A percentile compares a stretch with the other conserved stretches of the same genome.
phyloP scores from a whole-genome alignment of 2,113 vertebrate species.

The Brachionichthys hirsutus region DNA sequence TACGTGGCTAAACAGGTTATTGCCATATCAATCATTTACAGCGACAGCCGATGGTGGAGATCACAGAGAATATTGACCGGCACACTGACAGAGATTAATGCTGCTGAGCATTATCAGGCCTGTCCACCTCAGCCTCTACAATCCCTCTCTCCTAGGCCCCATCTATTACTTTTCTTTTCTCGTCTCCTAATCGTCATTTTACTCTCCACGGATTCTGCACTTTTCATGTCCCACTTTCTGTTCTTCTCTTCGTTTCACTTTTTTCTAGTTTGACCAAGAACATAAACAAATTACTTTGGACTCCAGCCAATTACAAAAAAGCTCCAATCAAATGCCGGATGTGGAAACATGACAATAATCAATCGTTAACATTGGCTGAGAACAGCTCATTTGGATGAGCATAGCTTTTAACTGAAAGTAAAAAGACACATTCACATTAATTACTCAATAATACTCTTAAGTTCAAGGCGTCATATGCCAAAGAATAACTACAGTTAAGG shows the following conservation, averaged over 20 bases:
- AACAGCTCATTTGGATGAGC: no score
- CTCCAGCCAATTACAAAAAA: no score
- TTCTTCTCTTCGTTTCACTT: slow-evolving; percentile 11
- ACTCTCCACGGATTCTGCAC: slow-evolving; percentile 26
- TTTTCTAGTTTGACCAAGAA: neutral
- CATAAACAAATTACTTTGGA: neutral
- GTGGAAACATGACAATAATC: no score
- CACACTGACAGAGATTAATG: slow-evolving; percentile 70
- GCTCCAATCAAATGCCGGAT: no score
- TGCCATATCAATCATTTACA: slow-evolving; percentile 75
- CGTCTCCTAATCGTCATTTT: slow-evolving; percentile 36
- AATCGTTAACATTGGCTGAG: no score
- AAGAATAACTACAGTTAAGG: no score
- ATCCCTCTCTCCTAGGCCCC: slow-evolving; percentile 33
- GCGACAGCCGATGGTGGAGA: slow-evolving; percentile 49
- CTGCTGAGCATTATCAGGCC: slow-evolving; percentile 36
- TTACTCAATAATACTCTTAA: no score
- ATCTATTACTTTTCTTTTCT: slow-evolving; percentile 34
- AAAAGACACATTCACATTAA: no score
- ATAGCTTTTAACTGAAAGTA: no score
- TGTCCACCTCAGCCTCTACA: slow-evolving; percentile 26
- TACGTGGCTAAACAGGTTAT: slow-evolving; percentile 73
- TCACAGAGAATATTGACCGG: slow-evolving; percentile 73
- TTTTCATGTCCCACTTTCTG: slow-evolving; percentile 17
- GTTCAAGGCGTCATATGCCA: no score